Base-by-base conservation (phyloP, 2,797 vertebrate species). In the Pantherophis vulpinus region DNA sequence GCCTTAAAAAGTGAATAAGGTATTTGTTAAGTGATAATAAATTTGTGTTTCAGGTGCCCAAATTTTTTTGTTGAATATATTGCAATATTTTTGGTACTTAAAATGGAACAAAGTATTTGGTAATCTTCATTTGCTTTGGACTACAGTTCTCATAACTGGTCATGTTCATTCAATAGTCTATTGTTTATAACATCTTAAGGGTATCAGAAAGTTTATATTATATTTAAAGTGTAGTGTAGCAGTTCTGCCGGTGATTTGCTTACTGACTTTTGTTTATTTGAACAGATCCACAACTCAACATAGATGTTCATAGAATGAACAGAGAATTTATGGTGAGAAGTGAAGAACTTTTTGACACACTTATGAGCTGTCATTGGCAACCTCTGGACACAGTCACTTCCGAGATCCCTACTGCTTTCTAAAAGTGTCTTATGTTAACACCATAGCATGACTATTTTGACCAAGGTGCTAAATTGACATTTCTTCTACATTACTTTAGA, bases 301-400 rank as follows among this genome's bases (percentile, higher is more conserved):
- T 99, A 94, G 98, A 98, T 86, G 98, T 98, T 96, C 98, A 99
- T 87, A 97, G 98, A 93, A 98, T 98, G 97, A 99, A 99, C 97
- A 98, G 97, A 95, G 98, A 99, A 63, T 99, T 98, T 96, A 99
- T 99, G 98, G 98, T 98, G 95, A 98, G 97, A 96, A 99, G 99
- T 27, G 98, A 99, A 97, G 99, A 99, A 96, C 97, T 99, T 37
- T 99, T 98, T 0, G 98, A 99, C 58, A 98, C 98, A 54, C 98
- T 99, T 96, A 98, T 99, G 98, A 97, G 97, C 96, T 98, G 98
- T 97, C 98, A 98, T 96, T 99, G 99, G 99, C 98, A 99, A 88
- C 98, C 98, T 61, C 95, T 99, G 97, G 98, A 99, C 97, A 98
- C 98, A 90, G 97, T 98, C 92, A 97, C 97, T 86, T 98, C 98